Conservation (phyloP, 1,140 invertebrate genomes). For the Euura lappo region DNA sequence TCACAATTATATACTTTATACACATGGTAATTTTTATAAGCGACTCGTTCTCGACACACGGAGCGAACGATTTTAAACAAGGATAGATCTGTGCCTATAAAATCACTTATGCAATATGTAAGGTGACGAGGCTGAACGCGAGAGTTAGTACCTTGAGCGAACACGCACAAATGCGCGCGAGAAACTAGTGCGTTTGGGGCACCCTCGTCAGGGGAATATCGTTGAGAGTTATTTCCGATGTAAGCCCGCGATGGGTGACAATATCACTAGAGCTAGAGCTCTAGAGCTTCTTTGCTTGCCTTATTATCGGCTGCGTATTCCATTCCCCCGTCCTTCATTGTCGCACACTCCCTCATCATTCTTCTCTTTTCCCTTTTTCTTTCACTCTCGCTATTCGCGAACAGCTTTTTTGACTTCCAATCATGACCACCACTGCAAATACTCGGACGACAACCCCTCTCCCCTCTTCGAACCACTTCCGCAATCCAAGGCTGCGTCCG, state of each 20-base stretch:
- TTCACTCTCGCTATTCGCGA: neutral
- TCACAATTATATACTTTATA: too few relatives aligned
- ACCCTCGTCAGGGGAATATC: constrained; percentile 1
- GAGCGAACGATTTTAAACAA: too few relatives aligned
- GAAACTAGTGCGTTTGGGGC: neutral
- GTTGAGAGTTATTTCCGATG: constrained; percentile 7
- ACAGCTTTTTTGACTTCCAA: neutral
- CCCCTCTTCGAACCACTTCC: neutral
- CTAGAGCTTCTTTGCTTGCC: constrained; percentile 2
- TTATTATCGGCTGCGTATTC: neutral
- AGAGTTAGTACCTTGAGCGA: neutral
- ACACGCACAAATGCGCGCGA: neutral
- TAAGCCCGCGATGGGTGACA: neutral
- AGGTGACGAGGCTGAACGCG: neutral
- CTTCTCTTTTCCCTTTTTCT: neutral
- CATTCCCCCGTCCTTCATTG: too few relatives aligned
- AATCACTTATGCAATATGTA: constrained; percentile 1
- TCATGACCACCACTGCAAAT: neutral
- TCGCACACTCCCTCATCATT: neutral
- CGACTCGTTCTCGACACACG: too few relatives aligned
- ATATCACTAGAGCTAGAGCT: too few relatives aligned
- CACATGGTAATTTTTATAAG: too few relatives aligned
- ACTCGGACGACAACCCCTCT: neutral
- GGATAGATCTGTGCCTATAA: too few relatives aligned
- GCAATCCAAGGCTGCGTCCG: constrained; percentile 19